These are phyloP conservation scores for Halichondria panicea DNA, from an alignment of 37 sponge, comb jelly and placozoan genomes.

Conservation along the genomic window DNA sequence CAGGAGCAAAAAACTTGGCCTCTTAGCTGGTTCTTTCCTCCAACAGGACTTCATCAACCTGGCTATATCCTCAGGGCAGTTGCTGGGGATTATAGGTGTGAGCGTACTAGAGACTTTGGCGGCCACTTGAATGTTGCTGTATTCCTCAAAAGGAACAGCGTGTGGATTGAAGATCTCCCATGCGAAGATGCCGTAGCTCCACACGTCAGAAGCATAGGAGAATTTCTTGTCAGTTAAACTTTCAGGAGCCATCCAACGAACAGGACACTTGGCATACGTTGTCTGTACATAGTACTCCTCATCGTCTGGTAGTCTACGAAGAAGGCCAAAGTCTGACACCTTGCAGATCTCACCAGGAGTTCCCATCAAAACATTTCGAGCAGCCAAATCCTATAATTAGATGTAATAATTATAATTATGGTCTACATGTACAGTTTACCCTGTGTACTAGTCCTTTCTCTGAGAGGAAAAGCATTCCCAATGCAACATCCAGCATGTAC, in stretches of 20 bases:
- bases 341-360: too few relatives aligned
- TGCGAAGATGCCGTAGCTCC: neutral
- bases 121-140: neutral
- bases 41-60: neutral
- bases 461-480: conserved; percentile 70
- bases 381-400: neutral
- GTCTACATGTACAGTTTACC: conserved; percentile 8
- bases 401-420: neutral
- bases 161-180: neutral
- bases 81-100: neutral
- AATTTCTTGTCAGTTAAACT: neutral
- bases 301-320: neutral
- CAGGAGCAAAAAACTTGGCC: neutral
- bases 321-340: neutral
- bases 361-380: neutral
- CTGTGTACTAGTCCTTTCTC: conserved; percentile 63
- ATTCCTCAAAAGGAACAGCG: neutral
- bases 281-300: neutral
- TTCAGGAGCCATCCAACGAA: neutral
- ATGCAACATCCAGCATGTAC: conserved; percentile 62
- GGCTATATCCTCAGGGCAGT: neutral
- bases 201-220: neutral
- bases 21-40: neutral
- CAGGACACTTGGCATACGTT: neutral
- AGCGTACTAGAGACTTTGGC: neutral